phyloP scores from a whole-genome alignment of 1,140 invertebrate species.

The Portunus trituberculatus region DNA sequence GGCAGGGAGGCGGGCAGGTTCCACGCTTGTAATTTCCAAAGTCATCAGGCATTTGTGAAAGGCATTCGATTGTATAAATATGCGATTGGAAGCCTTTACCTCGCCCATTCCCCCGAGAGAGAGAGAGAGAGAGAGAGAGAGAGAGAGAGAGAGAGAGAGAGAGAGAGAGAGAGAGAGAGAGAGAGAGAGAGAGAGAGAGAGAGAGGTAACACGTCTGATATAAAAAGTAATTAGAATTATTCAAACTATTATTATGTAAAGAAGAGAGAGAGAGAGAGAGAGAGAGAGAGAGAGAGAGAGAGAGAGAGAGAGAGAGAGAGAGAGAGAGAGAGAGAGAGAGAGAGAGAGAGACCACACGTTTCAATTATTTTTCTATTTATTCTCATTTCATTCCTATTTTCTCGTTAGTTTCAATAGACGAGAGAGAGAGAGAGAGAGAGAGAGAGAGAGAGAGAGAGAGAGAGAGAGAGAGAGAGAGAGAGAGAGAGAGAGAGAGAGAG shows the following conservation, averaged over 20 bases:
- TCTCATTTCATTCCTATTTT: too few relatives aligned
- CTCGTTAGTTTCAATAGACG: too few relatives aligned
- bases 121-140: neutral
- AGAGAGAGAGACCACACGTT: too few relatives aligned
- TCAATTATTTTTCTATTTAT: too few relatives aligned
- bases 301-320: too few relatives aligned
- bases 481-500: constrained; percentile 2
- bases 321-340: too few relatives aligned
- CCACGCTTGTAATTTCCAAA: neutral
- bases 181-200: constrained; percentile 6
- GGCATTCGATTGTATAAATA: neutral
- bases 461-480: constrained; percentile 30
- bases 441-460: constrained; percentile 5
- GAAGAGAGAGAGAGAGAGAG: neutral
- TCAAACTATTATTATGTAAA: too few relatives aligned
- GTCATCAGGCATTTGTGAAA: constrained; percentile 23
- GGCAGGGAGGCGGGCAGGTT: neutral
- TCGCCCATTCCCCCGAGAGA: neutral
- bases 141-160: constrained; percentile 16
- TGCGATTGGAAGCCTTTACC: constrained; percentile 8
- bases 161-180: neutral
- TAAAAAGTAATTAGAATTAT: too few relatives aligned
- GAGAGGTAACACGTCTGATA: neutral
- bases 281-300: constrained; percentile 43
- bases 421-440: neutral